Evolutionary conservation across 1,140 invertebrate genomes (phyloP), one percentile per base, ranked within the genome.

Genomic region (Heterodera carotae): DNA sequence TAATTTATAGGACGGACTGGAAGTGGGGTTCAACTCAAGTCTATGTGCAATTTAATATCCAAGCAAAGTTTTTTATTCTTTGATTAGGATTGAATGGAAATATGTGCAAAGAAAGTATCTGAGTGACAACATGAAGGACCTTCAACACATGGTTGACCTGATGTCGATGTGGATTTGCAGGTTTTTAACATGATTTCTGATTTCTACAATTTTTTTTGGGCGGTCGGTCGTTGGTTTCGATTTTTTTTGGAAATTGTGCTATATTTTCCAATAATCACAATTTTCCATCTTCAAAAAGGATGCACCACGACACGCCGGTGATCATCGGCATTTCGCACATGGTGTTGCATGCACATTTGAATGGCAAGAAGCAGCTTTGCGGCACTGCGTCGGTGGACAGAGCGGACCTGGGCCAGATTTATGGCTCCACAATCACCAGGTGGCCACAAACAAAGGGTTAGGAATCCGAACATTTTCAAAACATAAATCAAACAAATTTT

Each of bases 31-130:
- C n/a, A n/a, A n/a, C n/a, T n/a, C n/a, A n/a, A n/a, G n/a, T n/a
- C n/a, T n/a, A n/a, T n/a, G n/a, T n/a, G n/a, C n/a, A n/a, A n/a
- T n/a, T n/a, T n/a, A n/a, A n/a, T n/a, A n/a, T n/a, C n/a, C n/a
- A n/a, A n/a, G n/a, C n/a, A n/a, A n/a, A n/a, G n/a, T n/a, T n/a
- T n/a, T n/a, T n/a, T n/a, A n/a, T n/a, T 56, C 5, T 22, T 15
- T 56, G 15, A 81, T 79, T 48, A 80, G 77, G 25, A 33, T 80
- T 18, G 78, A 80, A 67, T 80, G 78, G 78, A 71, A 80, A 34
- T 64, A 75, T 36, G 78, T 80, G 8, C 68, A 80, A 69, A 22
- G 22, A 1, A 60, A n/a, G 10, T 81, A 76, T 48, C 34, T 36
- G 27, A 79, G 39, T n/a, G 66, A 80, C 22, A 71, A 80, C 59